Conservation (phyloP, 2,888 invertebrate species). For the Callosobruchus maculatus region DNA sequence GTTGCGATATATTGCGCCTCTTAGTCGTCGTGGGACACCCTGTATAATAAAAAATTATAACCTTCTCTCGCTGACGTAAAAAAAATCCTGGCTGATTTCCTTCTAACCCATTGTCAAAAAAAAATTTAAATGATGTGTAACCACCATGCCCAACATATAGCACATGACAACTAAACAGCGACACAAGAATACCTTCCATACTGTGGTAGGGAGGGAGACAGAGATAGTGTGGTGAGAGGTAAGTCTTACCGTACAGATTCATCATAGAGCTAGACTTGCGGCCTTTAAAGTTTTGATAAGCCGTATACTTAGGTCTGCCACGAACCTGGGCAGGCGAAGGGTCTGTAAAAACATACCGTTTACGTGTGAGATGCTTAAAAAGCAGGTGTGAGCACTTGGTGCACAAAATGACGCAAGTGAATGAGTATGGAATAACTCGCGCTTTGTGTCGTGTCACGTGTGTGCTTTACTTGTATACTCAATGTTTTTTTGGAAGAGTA, state of each 20-base stretch:
- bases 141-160: slow-evolving; percentile 22
- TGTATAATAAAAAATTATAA: no score
- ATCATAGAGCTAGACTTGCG: slow-evolving; percentile 93
- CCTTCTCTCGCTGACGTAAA: no score
- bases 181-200: not conserved
- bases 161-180: not conserved
- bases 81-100: not conserved
- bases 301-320: slow-evolving; percentile 80
- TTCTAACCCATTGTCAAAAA: not conserved
- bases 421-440: not conserved
- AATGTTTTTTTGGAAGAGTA: no score
- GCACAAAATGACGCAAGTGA: not conserved
- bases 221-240: slow-evolving; percentile 15
- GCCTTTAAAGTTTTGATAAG: slow-evolving; percentile 84
- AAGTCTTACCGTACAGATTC: slow-evolving; percentile 91
- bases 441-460: not conserved
- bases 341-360: slow-evolving; percentile 71
- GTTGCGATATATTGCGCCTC: no score
- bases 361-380: slow-evolving; percentile 18
- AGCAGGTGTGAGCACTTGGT: not conserved
- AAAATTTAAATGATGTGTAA: not conserved
- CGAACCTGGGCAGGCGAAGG: slow-evolving; percentile 73
- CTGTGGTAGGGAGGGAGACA: not conserved
- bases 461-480: no score
- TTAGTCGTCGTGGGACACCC: no score